phyloP scores from a whole-genome alignment of 1,140 invertebrate species.

The Phthorimaea operculella region DNA sequence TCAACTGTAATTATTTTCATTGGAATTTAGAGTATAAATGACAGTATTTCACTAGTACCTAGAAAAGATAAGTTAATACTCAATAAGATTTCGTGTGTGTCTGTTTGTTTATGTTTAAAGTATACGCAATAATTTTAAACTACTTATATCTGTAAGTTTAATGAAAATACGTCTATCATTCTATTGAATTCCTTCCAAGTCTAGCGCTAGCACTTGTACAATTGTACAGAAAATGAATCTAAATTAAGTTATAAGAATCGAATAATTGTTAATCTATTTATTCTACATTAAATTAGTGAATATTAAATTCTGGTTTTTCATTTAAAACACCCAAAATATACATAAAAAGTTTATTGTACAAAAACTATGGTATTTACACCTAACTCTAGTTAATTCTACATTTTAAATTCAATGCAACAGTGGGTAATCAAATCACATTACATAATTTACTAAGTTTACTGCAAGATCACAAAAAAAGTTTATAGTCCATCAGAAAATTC shows the following conservation, averaged over 20 bases:
- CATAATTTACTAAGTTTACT: too few relatives aligned
- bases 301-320: neutral
- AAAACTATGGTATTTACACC: too few relatives aligned
- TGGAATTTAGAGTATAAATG: conserved; percentile 7
- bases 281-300: conserved; percentile 28
- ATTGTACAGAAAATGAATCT: conserved; percentile 57
- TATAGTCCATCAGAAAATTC: too few relatives aligned
- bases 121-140: neutral
- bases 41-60: conserved; percentile 41
- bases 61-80: conserved; percentile 25
- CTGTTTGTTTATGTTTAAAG: neutral
- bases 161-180: too few relatives aligned
- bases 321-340: neutral
- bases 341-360: too few relatives aligned
- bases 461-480: too few relatives aligned
- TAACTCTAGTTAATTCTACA: too few relatives aligned
- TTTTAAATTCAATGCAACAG: too few relatives aligned
- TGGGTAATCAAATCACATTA: too few relatives aligned
- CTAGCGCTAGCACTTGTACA: conserved; percentile 17
- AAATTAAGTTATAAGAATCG: conserved; percentile 26
- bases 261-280: conserved; percentile 32
- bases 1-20: conserved; percentile 31
- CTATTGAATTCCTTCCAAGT: neutral
- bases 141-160: too few relatives aligned
- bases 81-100: conserved; percentile 9